A percentile compares a stretch with the other conserved stretches of the same genome.
These are phyloP conservation scores for Apoda limacodes DNA, from an alignment of 2,888 invertebrate genomes.

Conservation along the genomic window DNA sequence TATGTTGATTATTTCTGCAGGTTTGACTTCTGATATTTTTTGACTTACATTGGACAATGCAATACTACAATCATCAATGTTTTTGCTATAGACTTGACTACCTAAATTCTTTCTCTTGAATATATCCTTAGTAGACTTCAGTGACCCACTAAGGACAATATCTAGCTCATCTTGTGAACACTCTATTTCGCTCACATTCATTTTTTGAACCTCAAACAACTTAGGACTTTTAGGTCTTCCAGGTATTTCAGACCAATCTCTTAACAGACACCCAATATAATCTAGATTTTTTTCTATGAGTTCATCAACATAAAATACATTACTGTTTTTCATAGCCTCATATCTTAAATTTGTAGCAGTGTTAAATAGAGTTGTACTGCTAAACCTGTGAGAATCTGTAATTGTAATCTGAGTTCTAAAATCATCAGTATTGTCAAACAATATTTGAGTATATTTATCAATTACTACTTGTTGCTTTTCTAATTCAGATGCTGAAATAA, in stretches of 20 bases:
- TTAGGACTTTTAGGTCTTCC: slow-evolving; percentile 72
- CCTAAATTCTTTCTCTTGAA: slow-evolving; percentile 19
- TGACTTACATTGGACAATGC: too few species aligned
- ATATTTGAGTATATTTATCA: slow-evolving; percentile 42
- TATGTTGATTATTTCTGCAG: neutral
- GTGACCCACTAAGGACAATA: slow-evolving; percentile 41
- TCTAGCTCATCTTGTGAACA: slow-evolving; percentile 48
- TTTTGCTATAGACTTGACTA: slow-evolving; percentile 8
- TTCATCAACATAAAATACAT: slow-evolving; percentile 53
- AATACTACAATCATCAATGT: too few species aligned
- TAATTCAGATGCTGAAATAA: slow-evolving; percentile 31
- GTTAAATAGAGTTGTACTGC: slow-evolving; percentile 8
- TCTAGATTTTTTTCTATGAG: slow-evolving; percentile 49
- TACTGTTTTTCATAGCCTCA: slow-evolving; percentile 30
- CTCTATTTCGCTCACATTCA: slow-evolving; percentile 39
- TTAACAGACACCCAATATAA: slow-evolving; percentile 63
- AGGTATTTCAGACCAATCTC: slow-evolving; percentile 72
- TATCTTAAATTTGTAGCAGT: slow-evolving; percentile 37
- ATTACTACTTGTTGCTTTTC: slow-evolving; percentile 42
- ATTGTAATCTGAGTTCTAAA: slow-evolving; percentile 10
- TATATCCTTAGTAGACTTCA: slow-evolving; percentile 32
- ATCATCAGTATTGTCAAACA: slow-evolving; percentile 33
- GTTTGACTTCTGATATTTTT: neutral
- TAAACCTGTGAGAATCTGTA: slow-evolving; percentile 24
- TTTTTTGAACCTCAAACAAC: slow-evolving; percentile 20